Evolutionary conservation across 2,113 vertebrate species (phyloP).

Genomic region (Martes martes): DNA sequence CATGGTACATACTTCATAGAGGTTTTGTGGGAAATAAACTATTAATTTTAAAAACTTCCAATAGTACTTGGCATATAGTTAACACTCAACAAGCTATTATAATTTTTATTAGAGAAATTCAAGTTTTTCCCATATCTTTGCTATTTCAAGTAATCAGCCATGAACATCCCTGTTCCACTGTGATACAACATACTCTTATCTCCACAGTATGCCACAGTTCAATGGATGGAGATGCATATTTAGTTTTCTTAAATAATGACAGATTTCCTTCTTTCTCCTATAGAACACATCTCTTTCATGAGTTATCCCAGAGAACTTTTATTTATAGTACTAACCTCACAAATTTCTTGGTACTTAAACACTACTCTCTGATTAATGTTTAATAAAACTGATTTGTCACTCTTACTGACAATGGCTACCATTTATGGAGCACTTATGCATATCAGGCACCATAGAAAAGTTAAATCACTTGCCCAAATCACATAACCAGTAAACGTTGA

Average conservation of each 20-base stretch:
- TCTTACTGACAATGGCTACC: background rate
- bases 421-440: background rate
- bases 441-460: background rate
- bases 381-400: background rate
- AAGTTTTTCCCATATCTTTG: background rate
- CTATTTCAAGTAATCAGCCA: constrained; percentile 21
- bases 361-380: background rate
- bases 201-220: background rate
- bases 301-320: background rate
- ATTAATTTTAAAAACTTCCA: background rate
- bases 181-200: background rate
- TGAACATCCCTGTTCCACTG: background rate
- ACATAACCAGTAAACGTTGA: background rate
- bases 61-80: background rate
- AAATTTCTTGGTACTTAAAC: background rate
- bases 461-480: background rate
- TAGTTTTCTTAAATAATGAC: background rate
- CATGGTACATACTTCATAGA: background rate
- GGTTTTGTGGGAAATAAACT: background rate
- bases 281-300: background rate
- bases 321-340: background rate
- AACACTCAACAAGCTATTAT: background rate
- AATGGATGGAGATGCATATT: background rate
- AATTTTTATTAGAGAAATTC: background rate
- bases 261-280: background rate